Percentiles rank a stretch among this genome's conserved stretches.
These are phyloP conservation scores for Pelusios castaneus DNA, from an alignment of 2,113 vertebrate genomes.

Conservation along the genomic window DNA sequence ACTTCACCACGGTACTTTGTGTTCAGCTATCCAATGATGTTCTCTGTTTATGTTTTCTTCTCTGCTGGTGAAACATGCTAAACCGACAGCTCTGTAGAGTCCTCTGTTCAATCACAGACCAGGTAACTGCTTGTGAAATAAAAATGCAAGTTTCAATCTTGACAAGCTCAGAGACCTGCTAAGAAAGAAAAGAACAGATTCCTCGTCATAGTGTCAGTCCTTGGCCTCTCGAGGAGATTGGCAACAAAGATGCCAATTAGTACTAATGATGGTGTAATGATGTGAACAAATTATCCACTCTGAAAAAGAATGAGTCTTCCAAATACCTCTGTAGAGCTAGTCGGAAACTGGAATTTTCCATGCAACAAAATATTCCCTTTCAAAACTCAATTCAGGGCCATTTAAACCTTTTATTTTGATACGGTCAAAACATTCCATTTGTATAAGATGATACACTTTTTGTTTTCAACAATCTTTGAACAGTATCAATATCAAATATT, in stretches of 20 bases:
- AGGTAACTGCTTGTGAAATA: not conserved
- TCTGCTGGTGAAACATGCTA: not conserved
- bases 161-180: conserved; percentile 8
- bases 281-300: not conserved
- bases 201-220: not conserved
- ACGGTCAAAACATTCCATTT: not conserved
- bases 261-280: not conserved
- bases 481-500: not conserved
- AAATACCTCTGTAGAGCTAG: not conserved
- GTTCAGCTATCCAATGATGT: not conserved
- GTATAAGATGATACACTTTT: not conserved
- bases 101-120: not conserved
- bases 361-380: not conserved
- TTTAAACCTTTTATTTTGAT: not conserved
- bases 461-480: not conserved
- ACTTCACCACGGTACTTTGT: not conserved
- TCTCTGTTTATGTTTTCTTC: not conserved
- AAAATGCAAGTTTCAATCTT: not conserved
- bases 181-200: not conserved
- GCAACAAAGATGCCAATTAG: not conserved
- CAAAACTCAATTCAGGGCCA: not conserved
- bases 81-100: not conserved
- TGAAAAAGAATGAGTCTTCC: not conserved
- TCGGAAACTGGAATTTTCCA: not conserved
- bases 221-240: not conserved